Evolutionary conservation across 1,140 invertebrate species (phyloP), one percentile per base, ranked within the genome.

Genomic region (Drosophila ohnishii): DNA sequence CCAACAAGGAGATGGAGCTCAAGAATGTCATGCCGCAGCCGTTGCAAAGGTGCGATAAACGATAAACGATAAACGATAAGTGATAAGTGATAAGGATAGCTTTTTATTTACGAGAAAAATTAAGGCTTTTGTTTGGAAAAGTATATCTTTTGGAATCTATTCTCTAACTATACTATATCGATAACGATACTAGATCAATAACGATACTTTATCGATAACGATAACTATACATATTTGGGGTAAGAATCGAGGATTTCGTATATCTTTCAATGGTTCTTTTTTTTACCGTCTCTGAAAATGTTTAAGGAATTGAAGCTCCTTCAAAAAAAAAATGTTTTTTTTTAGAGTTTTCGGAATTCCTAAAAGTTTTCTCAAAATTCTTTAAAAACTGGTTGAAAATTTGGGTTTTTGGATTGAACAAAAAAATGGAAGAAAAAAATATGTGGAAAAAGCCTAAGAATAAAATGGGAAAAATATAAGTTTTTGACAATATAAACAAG

Each of bases 1-100:
- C 95, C 73, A 96, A 96, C 93, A 97, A 96, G 94, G 96, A 96
- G 91, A 96, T 96, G 95, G 96, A 96, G 91, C 93, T 96, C 40
- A 96, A 96, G 93, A 96, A 95, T 89, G 95, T 96, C 42, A 95
- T 95, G 91, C 95, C 95, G 64, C 95, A 95, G 78, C 95, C 95
- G 40, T 94, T 95, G 71, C 96, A 96, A 94, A 96, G 95, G 95
- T 96, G 85, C 66, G 60, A 62, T 37, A 37, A 37, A 22, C 50
- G 19, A 53, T 53, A 53, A 53, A 22, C 50, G 34, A 55, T 55
- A 37, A 32, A 9, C 16, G 25, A 50, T 50, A 14, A 22, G 9
- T n/a, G n/a, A n/a, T 55, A 37, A 32, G n/a, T 30, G 25, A 50
- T 50, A 14, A 22, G 9, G 14, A 28, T 28, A 6, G 25, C 25